Conservation (phyloP, 2,797 vertebrate species). For the Clarias platycephalus region DNA sequence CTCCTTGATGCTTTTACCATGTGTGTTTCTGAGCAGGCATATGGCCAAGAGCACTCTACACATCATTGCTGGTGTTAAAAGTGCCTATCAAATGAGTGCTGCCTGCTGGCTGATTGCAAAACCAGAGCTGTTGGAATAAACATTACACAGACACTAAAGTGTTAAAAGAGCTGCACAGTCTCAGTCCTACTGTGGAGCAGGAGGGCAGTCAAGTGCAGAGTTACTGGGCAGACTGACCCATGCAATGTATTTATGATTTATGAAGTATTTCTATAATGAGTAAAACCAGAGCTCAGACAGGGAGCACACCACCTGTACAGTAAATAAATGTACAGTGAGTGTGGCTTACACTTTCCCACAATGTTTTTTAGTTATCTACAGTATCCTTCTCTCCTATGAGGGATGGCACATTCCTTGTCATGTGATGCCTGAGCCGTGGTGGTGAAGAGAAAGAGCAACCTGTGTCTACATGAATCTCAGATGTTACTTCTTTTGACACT, state of each 20-base stretch:
- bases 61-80: conserved; percentile 60
- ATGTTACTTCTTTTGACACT: conserved; percentile 29
- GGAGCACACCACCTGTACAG: background rate
- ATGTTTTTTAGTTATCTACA: background rate
- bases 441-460: conserved; percentile 53
- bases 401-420: conserved; percentile 15
- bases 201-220: conserved; percentile 25
- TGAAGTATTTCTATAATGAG: conserved; percentile 9
- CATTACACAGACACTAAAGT: conserved; percentile 54
- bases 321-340: background rate
- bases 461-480: conserved; percentile 35
- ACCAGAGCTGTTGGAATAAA: conserved; percentile 65
- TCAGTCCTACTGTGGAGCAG: conserved; percentile 17
- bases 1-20: conserved; percentile 69
- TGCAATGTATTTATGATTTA: conserved; percentile 27
- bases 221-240: conserved; percentile 38
- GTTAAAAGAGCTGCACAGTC: conserved; percentile 45
- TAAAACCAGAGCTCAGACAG: background rate
- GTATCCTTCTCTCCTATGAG: conserved; percentile 4
- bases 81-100: conserved; percentile 58
- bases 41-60: conserved; percentile 62
- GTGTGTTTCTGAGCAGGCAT: conserved; percentile 66
- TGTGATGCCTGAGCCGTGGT: conserved; percentile 24
- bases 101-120: conserved; percentile 66
- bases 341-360: background rate